Evolutionary conservation across 2,113 vertebrate genomes (phyloP), one percentile per base, ranked within the genome.

Genomic region (Anser brachyrhynchus): DNA sequence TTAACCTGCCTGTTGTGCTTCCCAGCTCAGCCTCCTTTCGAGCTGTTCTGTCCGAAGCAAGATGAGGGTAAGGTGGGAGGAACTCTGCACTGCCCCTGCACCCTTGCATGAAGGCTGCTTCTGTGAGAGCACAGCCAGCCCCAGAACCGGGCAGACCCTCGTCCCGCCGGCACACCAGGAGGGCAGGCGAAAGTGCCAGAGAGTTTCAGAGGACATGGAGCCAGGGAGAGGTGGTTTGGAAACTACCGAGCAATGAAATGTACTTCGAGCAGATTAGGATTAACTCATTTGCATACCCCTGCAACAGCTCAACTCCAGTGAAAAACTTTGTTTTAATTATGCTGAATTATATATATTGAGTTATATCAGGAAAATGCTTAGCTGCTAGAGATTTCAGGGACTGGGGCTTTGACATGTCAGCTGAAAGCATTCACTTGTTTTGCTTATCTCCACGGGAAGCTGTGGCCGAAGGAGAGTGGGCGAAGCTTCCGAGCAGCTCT

Each of bases 71-170:
- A 70, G 39, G 51, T 12, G 26, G 59, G 62, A 43, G 90, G 90
- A 76, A 55, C 78, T 84, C 58, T 86, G 89, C 1, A 0, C 91
- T 43, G 95, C 54, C 89, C 72, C 22, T 37, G 11, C 35, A 75
- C 33, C n/a, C 64, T 78, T 91, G 89, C 95, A 93, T 33, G 93
- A 74, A 95, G 95, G 93, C 51, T 15, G 44, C 65, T 84, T 92
- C 82, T 89, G 93, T 3, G 9, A 64, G 64, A 54, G 49, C 17
- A 51, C 49, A 52, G 67, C 58, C 71, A 87, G 73, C 76, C 78
- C 85, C 77, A 65, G 75, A 67, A 64, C 54, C n/a, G 88, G 39
- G 55, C 70, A 95, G 93, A 37, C 16, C 46, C 85, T 55, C 6
- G 2, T 66, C 75, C 64, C 71, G 80, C 64, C 57, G n/a, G 78